These are phyloP conservation scores for Athene cunicularia DNA, from an alignment of 2,113 vertebrate species.

Conservation along the genomic window DNA sequence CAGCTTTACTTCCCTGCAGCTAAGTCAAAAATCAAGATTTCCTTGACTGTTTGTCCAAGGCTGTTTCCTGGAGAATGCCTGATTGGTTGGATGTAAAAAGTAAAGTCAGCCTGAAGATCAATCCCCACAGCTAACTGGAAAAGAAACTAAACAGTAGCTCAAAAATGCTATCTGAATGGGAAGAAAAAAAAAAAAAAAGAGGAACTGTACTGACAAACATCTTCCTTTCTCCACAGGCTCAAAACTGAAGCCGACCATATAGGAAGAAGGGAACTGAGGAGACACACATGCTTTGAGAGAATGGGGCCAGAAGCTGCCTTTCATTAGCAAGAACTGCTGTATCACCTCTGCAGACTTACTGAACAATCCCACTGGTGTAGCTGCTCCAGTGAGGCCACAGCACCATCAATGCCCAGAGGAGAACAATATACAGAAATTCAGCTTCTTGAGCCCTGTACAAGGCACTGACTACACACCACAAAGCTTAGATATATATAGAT, in stretches of 20 bases:
- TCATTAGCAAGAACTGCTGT: not conserved
- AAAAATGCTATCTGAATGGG: not conserved
- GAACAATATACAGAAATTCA: not conserved
- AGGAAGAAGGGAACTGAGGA: fast-evolving
- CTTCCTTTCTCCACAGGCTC: not conserved
- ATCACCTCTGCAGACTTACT: not conserved
- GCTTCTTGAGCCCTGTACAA: not conserved
- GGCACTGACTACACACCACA: not conserved
- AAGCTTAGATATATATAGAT: not conserved
- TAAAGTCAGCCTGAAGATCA: not conserved
- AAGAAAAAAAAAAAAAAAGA: too few relatives aligned
- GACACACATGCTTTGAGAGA: not conserved
- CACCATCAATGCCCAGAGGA: not conserved
- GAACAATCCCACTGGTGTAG: fast-evolving
- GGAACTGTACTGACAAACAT: not conserved
- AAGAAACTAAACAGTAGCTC: not conserved
- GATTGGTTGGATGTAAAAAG: not conserved
- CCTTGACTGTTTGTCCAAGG: not conserved
- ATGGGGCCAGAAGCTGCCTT: not conserved
- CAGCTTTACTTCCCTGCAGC: not conserved
- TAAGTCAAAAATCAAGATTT: not conserved
- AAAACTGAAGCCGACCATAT: not conserved
- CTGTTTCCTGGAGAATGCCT: not conserved
- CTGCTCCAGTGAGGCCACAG: not conserved
- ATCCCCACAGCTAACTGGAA: not conserved